phyloP scores from a whole-genome alignment of 2,797 vertebrate species.

The Dallia pectoralis region DNA sequence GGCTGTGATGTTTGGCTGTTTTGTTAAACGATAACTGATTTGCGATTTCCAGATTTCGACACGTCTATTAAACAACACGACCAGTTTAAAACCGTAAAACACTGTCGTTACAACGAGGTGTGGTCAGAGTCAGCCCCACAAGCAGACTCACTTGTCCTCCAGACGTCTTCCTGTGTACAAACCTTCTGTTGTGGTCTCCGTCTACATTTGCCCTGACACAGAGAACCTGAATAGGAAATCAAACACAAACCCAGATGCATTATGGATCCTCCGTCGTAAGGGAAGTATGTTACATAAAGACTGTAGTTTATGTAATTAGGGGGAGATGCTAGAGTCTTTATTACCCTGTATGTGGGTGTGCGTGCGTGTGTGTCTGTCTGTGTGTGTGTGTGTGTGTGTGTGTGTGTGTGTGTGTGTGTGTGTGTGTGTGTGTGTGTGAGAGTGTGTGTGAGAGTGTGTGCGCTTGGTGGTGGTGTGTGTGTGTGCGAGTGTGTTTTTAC shows the following conservation, averaged over 20 bases:
- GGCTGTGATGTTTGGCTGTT: too few relatives aligned
- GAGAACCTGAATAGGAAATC: conserved; percentile 45
- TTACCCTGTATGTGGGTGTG: background rate
- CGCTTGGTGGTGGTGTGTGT: background rate
- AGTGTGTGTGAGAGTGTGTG: too few relatives aligned
- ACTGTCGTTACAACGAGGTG: background rate
- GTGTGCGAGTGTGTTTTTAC: conserved; percentile 4
- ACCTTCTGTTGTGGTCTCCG: background rate
- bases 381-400: background rate
- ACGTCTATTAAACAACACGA: background rate
- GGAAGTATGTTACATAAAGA: conserved; percentile 60
- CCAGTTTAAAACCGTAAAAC: background rate
- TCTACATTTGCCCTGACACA: conserved; percentile 49
- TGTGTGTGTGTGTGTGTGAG: conserved; percentile 8
- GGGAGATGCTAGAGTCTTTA: background rate
- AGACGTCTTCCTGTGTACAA: background rate
- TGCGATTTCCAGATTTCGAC: background rate
- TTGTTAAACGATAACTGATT: too few relatives aligned
- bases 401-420: background rate
- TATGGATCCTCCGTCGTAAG: conserved; percentile 56
- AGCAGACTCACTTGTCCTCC: background rate
- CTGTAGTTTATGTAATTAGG: conserved; percentile 61
- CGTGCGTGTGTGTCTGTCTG: background rate
- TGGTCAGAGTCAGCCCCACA: background rate
- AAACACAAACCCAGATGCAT: conserved; percentile 63